phyloP scores from a whole-genome alignment of 2,888 invertebrate genomes.

The Cartodere bifasciata region DNA sequence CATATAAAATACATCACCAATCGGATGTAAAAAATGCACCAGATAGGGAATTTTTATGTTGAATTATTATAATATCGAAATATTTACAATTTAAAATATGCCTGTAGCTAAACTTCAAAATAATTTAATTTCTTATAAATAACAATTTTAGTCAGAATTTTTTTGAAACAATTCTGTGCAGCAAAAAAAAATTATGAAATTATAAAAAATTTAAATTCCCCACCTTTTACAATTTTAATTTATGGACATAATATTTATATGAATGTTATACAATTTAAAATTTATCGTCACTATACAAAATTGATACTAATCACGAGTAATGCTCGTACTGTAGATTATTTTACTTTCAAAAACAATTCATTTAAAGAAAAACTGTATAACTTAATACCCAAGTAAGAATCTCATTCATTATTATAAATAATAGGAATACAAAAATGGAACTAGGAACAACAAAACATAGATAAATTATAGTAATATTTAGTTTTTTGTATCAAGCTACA shows the following conservation, averaged over 20 bases:
- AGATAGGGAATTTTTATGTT: neutral
- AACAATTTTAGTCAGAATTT: neutral
- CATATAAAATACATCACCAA: slow-evolving; percentile 34
- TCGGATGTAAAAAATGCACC: too few species aligned
- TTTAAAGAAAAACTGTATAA: too few species aligned
- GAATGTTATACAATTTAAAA: slow-evolving; percentile 32
- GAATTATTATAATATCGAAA: neutral
- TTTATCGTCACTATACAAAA: slow-evolving; percentile 34
- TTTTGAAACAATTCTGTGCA: neutral
- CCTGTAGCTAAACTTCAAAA: neutral
- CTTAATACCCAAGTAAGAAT: too few species aligned
- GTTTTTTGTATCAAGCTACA: too few species aligned
- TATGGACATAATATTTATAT: slow-evolving; percentile 31
- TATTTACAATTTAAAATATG: neutral
- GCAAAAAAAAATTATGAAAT: neutral
- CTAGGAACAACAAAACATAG: neutral
- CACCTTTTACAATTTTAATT: slow-evolving; percentile 16
- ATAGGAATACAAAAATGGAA: slow-evolving; percentile 7
- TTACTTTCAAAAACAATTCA: too few species aligned
- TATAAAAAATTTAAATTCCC: neutral
- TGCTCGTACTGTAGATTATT: too few species aligned
- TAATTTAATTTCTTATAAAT: too few species aligned
- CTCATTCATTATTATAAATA: too few species aligned
- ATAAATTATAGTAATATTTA: too few species aligned
- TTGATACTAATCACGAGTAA: slow-evolving; percentile 31